phyloP scores from a whole-genome alignment of 2,888 invertebrate genomes.

The Hirtodrosophila confusa region DNA sequence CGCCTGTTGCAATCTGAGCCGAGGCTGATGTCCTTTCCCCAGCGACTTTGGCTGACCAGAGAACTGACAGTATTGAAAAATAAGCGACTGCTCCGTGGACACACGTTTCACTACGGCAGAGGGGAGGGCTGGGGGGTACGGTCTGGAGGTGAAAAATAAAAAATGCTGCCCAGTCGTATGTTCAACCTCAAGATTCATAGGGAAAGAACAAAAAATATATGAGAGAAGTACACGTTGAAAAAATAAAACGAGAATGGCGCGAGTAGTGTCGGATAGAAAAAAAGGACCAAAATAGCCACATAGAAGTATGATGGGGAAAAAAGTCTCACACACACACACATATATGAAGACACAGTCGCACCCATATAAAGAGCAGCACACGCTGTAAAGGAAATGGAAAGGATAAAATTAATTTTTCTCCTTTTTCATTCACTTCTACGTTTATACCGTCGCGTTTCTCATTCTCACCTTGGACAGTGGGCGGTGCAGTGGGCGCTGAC shows the following conservation, averaged over 20 bases:
- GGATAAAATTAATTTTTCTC: constrained; percentile 73
- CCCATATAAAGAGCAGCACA: constrained; percentile 13
- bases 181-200: constrained; percentile 73
- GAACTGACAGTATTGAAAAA: constrained; percentile 62
- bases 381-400: constrained; percentile 55
- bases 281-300: constrained; percentile 23
- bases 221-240: constrained; percentile 53
- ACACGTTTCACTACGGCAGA: background rate
- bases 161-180: constrained; percentile 59
- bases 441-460: constrained; percentile 34
- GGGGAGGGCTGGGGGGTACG: background rate
- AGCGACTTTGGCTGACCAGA: constrained; percentile 19
- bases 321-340: constrained; percentile 14
- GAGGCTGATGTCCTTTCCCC: constrained; percentile 27
- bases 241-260: constrained; percentile 38
- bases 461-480: constrained; percentile 36
- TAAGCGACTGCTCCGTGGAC: constrained; percentile 27
- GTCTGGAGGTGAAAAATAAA: constrained; percentile 55
- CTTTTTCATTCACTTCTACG: constrained; percentile 46
- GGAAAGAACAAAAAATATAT: constrained; percentile 27
- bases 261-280: constrained; percentile 18
- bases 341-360: constrained; percentile 6
- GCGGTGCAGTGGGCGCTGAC: constrained; percentile 31
- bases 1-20: constrained; percentile 41
- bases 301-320: constrained; percentile 32